Evolutionary conservation across 2,888 invertebrate genomes (phyloP).

Genomic region (Orgyia antiqua): DNA sequence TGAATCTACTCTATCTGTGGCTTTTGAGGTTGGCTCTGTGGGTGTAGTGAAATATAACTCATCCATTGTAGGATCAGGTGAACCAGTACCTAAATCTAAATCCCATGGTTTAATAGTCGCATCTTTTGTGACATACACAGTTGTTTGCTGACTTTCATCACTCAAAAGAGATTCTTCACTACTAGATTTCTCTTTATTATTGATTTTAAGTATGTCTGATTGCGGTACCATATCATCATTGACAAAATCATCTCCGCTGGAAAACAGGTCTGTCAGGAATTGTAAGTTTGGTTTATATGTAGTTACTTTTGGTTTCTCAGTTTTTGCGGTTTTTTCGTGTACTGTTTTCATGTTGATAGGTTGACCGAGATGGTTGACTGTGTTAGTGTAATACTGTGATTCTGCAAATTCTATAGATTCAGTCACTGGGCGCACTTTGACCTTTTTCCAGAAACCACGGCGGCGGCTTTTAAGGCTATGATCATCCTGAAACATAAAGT

Average conservation of each 20-base stretch:
- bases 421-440: slow-evolving; percentile 78
- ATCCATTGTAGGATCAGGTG: slow-evolving; percentile 58
- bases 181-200: slow-evolving; percentile 15
- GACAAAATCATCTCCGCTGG: slow-evolving; percentile 35
- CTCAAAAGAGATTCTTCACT: slow-evolving; percentile 20
- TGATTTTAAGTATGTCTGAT: slow-evolving; percentile 51
- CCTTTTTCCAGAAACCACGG: slow-evolving; percentile 86
- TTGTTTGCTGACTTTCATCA: slow-evolving; percentile 22
- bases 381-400: slow-evolving; percentile 82
- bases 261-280: slow-evolving; percentile 50
- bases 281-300: slow-evolving; percentile 60
- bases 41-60: slow-evolving; percentile 45
- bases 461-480: slow-evolving; percentile 57
- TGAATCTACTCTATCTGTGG: slow-evolving; percentile 44
- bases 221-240: slow-evolving; percentile 35
- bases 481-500: slow-evolving; percentile 45
- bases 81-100: slow-evolving; percentile 58
- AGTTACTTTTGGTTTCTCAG: slow-evolving; percentile 47
- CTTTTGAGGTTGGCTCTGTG: slow-evolving; percentile 39
- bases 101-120: slow-evolving; percentile 50
- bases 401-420: slow-evolving; percentile 89
- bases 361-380: slow-evolving; percentile 72
- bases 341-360: slow-evolving; percentile 21
- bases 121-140: slow-evolving; percentile 29
- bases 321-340: slow-evolving; percentile 39